Evolutionary conservation across 1,140 invertebrate genomes (phyloP).

Genomic region (Ganaspis sp.): DNA sequence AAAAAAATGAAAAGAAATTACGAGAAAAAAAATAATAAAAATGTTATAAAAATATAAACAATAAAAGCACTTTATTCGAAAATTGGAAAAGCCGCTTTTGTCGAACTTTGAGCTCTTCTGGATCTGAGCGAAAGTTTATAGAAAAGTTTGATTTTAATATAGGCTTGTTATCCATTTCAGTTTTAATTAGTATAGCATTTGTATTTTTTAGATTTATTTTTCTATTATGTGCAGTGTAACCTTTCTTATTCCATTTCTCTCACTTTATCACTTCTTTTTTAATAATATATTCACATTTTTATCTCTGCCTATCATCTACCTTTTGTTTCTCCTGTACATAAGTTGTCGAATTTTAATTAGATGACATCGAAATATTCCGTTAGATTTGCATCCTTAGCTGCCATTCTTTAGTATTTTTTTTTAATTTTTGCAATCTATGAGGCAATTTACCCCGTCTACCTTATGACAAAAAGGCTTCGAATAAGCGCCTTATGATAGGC

Average conservation of each 20-base stretch:
- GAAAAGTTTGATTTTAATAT: constrained; percentile 1
- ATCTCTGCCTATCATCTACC: constrained; percentile 33
- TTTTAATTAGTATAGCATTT: background rate
- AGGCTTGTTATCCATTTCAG: background rate
- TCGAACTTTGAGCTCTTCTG: background rate
- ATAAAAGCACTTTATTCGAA: background rate
- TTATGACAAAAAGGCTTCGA: too few relatives aligned
- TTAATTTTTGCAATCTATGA: background rate
- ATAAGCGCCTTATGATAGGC: too few relatives aligned
- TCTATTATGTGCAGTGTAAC: background rate
- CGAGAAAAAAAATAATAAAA: too few relatives aligned
- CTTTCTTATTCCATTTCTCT: constrained; percentile 1
- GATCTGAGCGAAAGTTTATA: background rate
- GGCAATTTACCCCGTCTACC: too few relatives aligned
- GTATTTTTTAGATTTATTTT: background rate
- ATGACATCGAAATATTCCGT: background rate
- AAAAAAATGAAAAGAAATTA: too few relatives aligned
- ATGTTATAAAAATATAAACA: background rate
- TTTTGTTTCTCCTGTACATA: constrained; percentile 1
- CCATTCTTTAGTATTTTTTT: background rate
- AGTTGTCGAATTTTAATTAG: background rate
- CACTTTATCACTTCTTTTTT: constrained; percentile 30
- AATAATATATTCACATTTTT: constrained; percentile 1
- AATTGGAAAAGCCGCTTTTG: background rate
- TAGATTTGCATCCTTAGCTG: constrained; percentile 12